phyloP scores from a whole-genome alignment of 2,888 invertebrate species.

The Hololepta plana region DNA sequence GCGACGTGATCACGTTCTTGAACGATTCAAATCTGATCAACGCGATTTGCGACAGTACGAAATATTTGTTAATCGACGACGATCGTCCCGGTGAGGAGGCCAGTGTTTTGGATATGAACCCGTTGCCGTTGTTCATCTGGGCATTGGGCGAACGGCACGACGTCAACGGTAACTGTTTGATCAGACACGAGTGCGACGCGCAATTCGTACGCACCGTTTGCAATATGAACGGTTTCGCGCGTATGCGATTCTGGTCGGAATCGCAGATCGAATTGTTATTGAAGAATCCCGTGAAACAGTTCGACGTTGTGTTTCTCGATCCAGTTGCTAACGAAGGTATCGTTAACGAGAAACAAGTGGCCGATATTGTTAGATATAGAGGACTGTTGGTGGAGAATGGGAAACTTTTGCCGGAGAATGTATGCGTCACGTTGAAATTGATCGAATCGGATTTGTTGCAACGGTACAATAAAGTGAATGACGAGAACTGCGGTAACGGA shows the following conservation, averaged over 20 bases:
- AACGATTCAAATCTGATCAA: constrained; percentile 22
- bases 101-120: constrained; percentile 36
- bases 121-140: constrained; percentile 44
- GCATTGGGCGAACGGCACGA: constrained; percentile 34
- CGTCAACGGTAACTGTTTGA: constrained; percentile 21
- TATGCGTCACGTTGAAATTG: constrained; percentile 36
- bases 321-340: constrained; percentile 38
- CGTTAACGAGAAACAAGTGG: constrained; percentile 26
- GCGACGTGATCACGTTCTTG: constrained; percentile 17
- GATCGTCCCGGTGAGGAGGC: constrained; percentile 19
- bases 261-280: no score
- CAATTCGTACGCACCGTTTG: constrained; percentile 29
- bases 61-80: no score
- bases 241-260: constrained; percentile 10
- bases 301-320: constrained; percentile 36
- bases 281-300: no score
- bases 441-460: constrained; percentile 40
- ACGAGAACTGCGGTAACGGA: constrained; percentile 33
- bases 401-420: constrained; percentile 26
- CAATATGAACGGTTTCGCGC: constrained; percentile 25
- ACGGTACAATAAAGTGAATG: constrained; percentile 35
- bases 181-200: constrained; percentile 23
- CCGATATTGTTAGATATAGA: constrained; percentile 18
- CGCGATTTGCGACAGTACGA: no score
- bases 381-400: constrained; percentile 18